A percentile compares a stretch with the other conserved stretches of the same genome.
Evolutionary conservation across 2,888 invertebrate genomes (phyloP).

Genomic region (Melinaea menophilus): DNA sequence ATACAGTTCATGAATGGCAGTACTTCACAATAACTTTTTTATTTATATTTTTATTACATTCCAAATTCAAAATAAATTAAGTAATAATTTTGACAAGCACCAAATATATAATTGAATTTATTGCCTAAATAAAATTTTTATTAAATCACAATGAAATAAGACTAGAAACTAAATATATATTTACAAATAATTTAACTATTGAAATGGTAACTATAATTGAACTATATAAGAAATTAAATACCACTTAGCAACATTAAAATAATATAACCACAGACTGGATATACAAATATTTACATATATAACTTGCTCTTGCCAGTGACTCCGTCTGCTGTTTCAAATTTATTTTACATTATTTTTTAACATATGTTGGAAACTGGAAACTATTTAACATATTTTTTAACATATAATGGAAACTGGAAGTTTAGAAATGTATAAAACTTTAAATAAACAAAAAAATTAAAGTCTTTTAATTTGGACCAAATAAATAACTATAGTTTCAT

Average conservation of each 20-base stretch:
- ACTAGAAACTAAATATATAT: neutral
- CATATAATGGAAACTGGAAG: no score
- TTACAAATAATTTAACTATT: conserved; percentile 6
- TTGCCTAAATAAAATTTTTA: neutral
- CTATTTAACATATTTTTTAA: no score
- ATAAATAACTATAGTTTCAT: no score
- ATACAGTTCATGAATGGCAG: neutral
- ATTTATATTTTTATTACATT: neutral
- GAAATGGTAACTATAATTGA: conserved; percentile 5
- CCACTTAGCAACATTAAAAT: neutral
- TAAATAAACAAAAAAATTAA: no score
- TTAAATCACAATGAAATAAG: neutral
- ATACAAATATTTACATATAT: neutral
- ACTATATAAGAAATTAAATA: neutral
- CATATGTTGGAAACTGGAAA: no score
- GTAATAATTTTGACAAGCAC: neutral
- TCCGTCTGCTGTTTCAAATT: no score
- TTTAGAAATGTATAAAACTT: no score
- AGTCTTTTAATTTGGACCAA: no score
- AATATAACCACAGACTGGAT: neutral
- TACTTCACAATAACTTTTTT: neutral
- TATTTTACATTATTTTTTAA: no score
- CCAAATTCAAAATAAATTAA: neutral
- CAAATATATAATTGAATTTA: neutral
- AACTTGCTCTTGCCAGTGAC: no score